Percentiles rank a stretch among this genome's conserved stretches.
These are phyloP conservation scores for Himalopsyche tibetana DNA, from an alignment of 2,888 invertebrate species.

Conservation along the genomic window DNA sequence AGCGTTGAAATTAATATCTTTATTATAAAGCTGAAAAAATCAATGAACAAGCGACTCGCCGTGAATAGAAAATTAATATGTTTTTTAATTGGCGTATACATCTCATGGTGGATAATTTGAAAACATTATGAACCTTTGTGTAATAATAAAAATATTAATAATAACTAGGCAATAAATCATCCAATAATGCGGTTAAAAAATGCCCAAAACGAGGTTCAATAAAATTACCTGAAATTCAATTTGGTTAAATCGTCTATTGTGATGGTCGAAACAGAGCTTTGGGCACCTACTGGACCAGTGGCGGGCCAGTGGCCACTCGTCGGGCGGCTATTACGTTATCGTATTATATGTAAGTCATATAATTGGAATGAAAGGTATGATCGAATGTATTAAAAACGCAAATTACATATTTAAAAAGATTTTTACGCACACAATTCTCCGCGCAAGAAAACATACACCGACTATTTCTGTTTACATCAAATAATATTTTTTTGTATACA, in stretches of 20 bases:
- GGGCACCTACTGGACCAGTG: constrained; percentile 35
- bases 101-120: constrained; percentile 44
- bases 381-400: no score
- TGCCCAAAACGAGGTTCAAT: constrained; percentile 51
- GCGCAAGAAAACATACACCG: no score
- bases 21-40: constrained; percentile 41
- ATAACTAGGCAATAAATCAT: constrained; percentile 55
- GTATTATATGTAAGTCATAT: not conserved
- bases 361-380: no score
- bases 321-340: not conserved
- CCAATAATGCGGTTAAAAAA: constrained; percentile 42
- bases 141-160: constrained; percentile 44
- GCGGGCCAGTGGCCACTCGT: not conserved
- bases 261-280: constrained; percentile 39
- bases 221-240: constrained; percentile 63
- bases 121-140: constrained; percentile 50
- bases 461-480: no score
- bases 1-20: constrained; percentile 35
- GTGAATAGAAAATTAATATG: constrained; percentile 52
- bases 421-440: no score
- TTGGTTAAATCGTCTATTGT: constrained; percentile 57
- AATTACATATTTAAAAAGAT: no score
- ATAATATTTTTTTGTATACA: no score
- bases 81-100: constrained; percentile 51
- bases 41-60: constrained; percentile 44